phyloP scores from a whole-genome alignment of 35 echinoderm and acorn worm genomes.

The Eucidaris tribuloides region DNA sequence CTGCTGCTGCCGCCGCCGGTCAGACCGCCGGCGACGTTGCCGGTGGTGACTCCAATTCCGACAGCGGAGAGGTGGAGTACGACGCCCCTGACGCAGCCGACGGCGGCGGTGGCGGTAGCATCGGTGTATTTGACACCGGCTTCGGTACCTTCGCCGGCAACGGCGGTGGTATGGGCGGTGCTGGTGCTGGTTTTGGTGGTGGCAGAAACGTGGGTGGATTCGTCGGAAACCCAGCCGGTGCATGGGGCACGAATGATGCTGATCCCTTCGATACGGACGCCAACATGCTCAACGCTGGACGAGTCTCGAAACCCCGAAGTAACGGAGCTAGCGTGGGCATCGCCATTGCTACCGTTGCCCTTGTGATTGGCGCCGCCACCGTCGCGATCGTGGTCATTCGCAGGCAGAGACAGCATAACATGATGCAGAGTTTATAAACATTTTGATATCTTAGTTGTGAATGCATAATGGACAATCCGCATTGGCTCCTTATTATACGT shows the following conservation, averaged over 20 bases:
- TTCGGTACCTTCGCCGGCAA: neutral
- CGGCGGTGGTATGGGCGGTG: conserved; percentile 7
- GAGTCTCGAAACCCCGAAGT: neutral
- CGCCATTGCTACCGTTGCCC: neutral
- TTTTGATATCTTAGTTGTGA: too few relatives aligned
- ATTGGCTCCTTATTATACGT: too few relatives aligned
- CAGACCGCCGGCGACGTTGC: neutral
- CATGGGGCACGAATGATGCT: neutral
- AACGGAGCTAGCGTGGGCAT: neutral
- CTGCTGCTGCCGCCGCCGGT: neutral
- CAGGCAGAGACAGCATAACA: neutral
- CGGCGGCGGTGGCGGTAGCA: neutral
- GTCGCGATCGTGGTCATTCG: conserved; percentile 15
- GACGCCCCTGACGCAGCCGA: neutral
- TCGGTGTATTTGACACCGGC: neutral
- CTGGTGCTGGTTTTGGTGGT: neutral
- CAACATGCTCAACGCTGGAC: neutral
- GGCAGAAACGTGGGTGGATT: neutral
- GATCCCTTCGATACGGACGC: neutral
- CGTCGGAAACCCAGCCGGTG: conserved; percentile 12
- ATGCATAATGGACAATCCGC: too few relatives aligned
- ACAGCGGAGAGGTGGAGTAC: neutral
- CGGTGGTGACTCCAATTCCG: neutral
- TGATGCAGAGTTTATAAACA: conserved; percentile 22
- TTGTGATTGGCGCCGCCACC: conserved; percentile 4